Evolutionary conservation across 2,888 invertebrate genomes (phyloP).

Genomic region (Phorcus lineatus): DNA sequence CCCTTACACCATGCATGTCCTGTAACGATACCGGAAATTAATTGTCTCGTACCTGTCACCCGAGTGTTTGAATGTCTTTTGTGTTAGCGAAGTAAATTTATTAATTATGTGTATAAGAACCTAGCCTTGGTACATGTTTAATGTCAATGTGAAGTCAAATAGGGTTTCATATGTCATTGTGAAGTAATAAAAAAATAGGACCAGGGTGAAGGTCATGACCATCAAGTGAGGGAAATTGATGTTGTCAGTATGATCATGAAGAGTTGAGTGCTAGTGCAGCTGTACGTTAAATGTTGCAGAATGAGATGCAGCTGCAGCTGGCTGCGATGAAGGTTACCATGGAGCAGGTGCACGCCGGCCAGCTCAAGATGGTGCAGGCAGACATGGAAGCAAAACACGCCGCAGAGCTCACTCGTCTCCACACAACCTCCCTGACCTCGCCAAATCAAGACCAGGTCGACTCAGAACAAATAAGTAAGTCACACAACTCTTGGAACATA

Average conservation of each 20-base stretch:
- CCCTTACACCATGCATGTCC: too few relatives aligned
- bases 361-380: conserved; percentile 51
- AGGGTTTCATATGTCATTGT: too few relatives aligned
- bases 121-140: too few relatives aligned
- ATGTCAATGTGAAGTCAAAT: too few relatives aligned
- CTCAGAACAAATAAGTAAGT: neutral
- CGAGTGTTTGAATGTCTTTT: too few relatives aligned
- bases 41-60: too few relatives aligned
- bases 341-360: conserved; percentile 63
- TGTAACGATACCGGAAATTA: too few relatives aligned
- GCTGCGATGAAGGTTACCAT: conserved; percentile 60
- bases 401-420: conserved; percentile 35
- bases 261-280: neutral
- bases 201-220: neutral
- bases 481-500: neutral
- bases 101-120: too few relatives aligned
- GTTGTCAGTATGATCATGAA: too few relatives aligned
- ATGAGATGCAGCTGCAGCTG: conserved; percentile 61
- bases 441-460: neutral
- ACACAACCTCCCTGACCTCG: conserved; percentile 27
- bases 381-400: conserved; percentile 53
- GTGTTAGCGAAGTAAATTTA: too few relatives aligned
- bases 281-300: conserved; percentile 40
- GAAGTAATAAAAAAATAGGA: too few relatives aligned
- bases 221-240: too few relatives aligned